Conservation (phyloP, 1,140 invertebrate species). For the Drosophila nigromelanica region DNA sequence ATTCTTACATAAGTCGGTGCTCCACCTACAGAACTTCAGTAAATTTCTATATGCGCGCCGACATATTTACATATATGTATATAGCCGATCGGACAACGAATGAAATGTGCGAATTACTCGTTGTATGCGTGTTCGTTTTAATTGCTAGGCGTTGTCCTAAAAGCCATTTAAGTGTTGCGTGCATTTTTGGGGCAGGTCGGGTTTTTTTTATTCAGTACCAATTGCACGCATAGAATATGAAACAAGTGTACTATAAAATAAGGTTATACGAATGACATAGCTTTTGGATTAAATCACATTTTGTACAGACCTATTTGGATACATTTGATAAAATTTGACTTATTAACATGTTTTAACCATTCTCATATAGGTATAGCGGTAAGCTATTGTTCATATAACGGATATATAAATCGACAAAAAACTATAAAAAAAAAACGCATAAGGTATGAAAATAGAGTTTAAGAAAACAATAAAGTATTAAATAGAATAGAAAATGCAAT, state of each 20-base stretch:
- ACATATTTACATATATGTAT: constrained; percentile 34
- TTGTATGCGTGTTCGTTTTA: constrained; percentile 56
- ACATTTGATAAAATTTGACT: too few species aligned
- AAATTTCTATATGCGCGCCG: constrained; percentile 32
- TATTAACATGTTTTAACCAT: too few species aligned
- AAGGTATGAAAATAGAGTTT: too few species aligned
- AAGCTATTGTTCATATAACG: too few species aligned
- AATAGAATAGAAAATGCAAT: too few species aligned
- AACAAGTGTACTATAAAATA: background rate
- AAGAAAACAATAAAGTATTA: too few species aligned
- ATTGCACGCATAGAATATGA: background rate
- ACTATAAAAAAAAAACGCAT: too few species aligned
- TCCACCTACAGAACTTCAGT: constrained; percentile 64
- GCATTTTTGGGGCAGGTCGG: constrained; percentile 42
- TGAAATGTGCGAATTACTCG: constrained; percentile 59
- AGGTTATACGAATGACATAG: background rate
- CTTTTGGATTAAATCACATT: background rate
- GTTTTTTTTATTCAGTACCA: background rate
- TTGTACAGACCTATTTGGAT: too few species aligned
- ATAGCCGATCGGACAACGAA: constrained; percentile 61
- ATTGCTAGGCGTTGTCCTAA: constrained; percentile 56
- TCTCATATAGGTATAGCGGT: too few species aligned
- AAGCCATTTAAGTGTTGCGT: constrained; percentile 39
- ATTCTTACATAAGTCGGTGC: constrained; percentile 75
- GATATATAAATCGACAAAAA: too few species aligned